Conservation (phyloP, 2,888 invertebrate species). For the Ommatoiulus sabulosus region DNA sequence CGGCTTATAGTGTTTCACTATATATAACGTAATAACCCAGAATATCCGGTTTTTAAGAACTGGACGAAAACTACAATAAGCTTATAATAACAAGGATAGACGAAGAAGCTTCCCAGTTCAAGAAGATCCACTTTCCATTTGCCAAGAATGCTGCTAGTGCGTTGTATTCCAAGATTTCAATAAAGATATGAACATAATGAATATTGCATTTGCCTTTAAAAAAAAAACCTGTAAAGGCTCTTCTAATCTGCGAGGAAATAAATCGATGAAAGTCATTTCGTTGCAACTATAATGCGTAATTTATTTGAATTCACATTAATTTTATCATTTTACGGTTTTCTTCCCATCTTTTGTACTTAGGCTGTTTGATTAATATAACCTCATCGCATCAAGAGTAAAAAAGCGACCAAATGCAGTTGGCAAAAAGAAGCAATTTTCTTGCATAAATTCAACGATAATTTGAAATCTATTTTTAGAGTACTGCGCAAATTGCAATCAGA, state of each 20-base stretch:
- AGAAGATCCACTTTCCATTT: background rate
- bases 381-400: background rate
- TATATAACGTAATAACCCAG: background rate
- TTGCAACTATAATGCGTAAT: background rate
- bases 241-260: background rate
- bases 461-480: background rate
- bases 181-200: constrained; percentile 16
- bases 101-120: background rate
- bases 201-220: background rate
- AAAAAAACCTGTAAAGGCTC: background rate
- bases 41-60: background rate
- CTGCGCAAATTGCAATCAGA: background rate
- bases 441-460: background rate
- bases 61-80: background rate
- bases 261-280: background rate
- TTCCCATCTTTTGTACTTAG: background rate
- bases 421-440: background rate
- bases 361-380: background rate
- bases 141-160: background rate
- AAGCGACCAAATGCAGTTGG: background rate
- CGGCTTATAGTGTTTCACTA: background rate
- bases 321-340: background rate
- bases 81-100: background rate
- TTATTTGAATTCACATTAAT: background rate
- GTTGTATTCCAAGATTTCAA: background rate